phyloP scores from a whole-genome alignment of 2,888 invertebrate genomes.

The Globia sparganii region DNA sequence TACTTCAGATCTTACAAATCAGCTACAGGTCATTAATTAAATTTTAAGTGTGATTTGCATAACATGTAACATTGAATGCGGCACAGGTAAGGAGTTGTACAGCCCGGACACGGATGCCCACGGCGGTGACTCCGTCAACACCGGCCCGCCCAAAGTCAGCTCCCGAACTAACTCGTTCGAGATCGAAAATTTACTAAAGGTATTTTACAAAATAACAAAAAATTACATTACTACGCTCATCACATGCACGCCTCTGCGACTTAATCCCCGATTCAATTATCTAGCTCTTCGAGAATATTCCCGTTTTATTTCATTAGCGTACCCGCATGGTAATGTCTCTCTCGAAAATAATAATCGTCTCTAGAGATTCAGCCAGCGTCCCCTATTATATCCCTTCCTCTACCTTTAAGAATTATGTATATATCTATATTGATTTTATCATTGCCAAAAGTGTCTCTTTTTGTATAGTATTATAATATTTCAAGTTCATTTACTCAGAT shows the following conservation, averaged over 20 bases:
- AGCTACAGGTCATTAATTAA: not conserved
- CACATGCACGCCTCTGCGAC: constrained; percentile 72
- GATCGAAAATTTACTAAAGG: constrained; percentile 98
- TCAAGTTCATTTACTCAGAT: constrained; percentile 20
- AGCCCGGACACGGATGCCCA: constrained; percentile 91
- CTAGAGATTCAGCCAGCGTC: constrained; percentile 70
- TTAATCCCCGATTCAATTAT: constrained; percentile 80
- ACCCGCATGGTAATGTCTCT: constrained; percentile 80
- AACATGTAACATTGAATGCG: constrained; percentile 31
- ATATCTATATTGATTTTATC: constrained; percentile 67
- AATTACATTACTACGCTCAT: constrained; percentile 68
- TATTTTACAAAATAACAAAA: constrained; percentile 52
- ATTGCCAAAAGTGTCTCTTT: constrained; percentile 42
- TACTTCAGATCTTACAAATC: not conserved
- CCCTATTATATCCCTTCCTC: constrained; percentile 71
- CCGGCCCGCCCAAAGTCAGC: constrained; percentile 91
- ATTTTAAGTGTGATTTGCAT: constrained; percentile 14
- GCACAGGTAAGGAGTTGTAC: constrained; percentile 93
- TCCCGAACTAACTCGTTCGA: constrained; percentile 97
- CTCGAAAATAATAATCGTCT: constrained; percentile 80
- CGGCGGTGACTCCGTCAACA: constrained; percentile 79
- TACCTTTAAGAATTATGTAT: constrained; percentile 64
- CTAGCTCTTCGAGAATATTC: constrained; percentile 73
- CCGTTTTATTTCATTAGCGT: constrained; percentile 78
- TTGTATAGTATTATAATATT: constrained; percentile 36